phyloP scores from a whole-genome alignment of 2,797 vertebrate species.

The Perodicticus potto region DNA sequence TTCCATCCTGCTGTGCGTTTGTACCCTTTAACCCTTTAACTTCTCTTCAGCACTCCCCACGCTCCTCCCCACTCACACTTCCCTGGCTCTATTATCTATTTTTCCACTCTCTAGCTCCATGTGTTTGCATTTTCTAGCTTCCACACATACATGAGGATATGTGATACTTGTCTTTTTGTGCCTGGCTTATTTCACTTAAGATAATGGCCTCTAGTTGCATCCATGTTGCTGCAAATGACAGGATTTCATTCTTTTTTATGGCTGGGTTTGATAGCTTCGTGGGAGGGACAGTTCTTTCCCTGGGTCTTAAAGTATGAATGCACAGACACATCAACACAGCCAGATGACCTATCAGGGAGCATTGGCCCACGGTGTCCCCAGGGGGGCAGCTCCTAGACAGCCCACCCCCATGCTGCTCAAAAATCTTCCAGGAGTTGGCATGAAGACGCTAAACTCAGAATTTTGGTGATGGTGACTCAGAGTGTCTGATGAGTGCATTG shows the following conservation, averaged over 20 bases:
- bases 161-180: not conserved
- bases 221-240: not conserved
- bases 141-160: not conserved
- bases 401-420: not conserved
- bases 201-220: not conserved
- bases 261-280: not conserved
- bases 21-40: not conserved
- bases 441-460: not conserved
- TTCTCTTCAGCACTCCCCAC: not conserved
- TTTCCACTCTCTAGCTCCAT: not conserved
- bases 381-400: not conserved
- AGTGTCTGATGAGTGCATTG: not conserved
- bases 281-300: not conserved
- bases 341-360: not conserved
- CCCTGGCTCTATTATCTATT: not conserved
- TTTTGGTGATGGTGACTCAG: not conserved
- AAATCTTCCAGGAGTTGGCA: not conserved
- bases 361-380: accelerated
- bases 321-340: not conserved
- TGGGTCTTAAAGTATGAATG: not conserved
- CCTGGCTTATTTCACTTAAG: not conserved
- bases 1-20: not conserved
- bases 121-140: not conserved
- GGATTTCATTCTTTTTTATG: not conserved
- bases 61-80: not conserved